Evolutionary conservation across 23 tunicate genomes (phyloP), one percentile per base, ranked within the genome.

Genomic region (Diplosoma virens): DNA sequence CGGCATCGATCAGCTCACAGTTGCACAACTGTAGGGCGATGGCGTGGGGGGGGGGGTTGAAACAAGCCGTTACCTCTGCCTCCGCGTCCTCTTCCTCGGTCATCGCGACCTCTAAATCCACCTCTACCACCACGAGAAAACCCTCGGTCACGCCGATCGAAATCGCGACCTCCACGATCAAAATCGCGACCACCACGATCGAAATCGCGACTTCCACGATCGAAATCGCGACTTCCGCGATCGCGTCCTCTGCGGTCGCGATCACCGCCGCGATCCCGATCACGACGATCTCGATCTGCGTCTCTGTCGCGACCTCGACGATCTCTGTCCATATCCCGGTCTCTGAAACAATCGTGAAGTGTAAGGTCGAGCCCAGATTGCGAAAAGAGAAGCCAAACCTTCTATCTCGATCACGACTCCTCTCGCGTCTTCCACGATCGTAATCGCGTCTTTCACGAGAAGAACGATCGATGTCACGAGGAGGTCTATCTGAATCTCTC

Each of bases 401-500:
- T 78, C 82, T 63, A 25, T 78, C 82, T 23, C 59, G 4, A 37
- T 78, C 82, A 2, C 73, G 82, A 26, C 75, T 68, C 36, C 75
- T 33, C 31, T 59, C 86, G 17, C 86, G 76, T 59, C 86, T 33
- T 25, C 77, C 65, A n/a, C 87, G 87, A 29, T 82, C 87, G 17
- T 30, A 32, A 75, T 82, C 72, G 24, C 66, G 66, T 5, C 73
- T 71, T 35, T 81, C 67, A 14, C 72, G 71, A 17, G 79, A 32
- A 6, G 69, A 25, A 1, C 86, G 79, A 25, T 54, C 77, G 33
- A 68, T 5, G 22, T 66, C 55, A 66, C 30, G 22, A 61, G 79
- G 0, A 61, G 79, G 27, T 36, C 81, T 27, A 24, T 68, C 75
- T 25, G 6, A 16, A 9, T 28, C 35, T 41, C 75, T 17, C 14